Conservation (phyloP, 2,113 vertebrate species). For the Sminthopsis crassicaudata region DNA sequence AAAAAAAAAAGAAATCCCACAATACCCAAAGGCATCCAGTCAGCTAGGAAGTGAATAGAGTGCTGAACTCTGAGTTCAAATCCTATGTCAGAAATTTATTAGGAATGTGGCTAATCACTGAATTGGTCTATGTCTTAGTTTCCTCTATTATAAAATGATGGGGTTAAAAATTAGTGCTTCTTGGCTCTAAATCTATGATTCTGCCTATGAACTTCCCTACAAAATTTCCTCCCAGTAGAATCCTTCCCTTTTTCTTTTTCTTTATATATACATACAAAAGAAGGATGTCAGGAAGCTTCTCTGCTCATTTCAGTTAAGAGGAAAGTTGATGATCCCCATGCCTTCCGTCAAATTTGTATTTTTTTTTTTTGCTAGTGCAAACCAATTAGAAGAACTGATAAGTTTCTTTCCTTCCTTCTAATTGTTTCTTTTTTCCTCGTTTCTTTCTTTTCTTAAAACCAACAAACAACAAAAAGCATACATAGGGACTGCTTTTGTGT, state of each 20-base stretch:
- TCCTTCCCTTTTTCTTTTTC: not conserved
- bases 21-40: not conserved
- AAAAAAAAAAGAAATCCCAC: not conserved
- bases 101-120: not conserved
- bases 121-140: not conserved
- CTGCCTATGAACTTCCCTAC: not conserved
- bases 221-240: not conserved
- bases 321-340: not conserved
- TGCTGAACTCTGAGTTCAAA: not conserved
- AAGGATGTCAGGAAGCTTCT: not conserved
- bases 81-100: not conserved
- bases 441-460: not conserved
- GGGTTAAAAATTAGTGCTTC: no score
- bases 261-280: not conserved
- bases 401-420: no score
- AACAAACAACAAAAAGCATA: not conserved
- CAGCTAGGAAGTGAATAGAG: not conserved
- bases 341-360: not conserved
- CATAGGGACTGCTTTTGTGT: not conserved
- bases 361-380: not conserved
- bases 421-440: not conserved
- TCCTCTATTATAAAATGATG: not conserved
- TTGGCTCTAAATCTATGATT: not conserved
- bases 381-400: not conserved
- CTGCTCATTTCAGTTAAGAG: not conserved